Evolutionary conservation across 1,140 invertebrate species (phyloP).

Genomic region (Drosophila guanche): DNA sequence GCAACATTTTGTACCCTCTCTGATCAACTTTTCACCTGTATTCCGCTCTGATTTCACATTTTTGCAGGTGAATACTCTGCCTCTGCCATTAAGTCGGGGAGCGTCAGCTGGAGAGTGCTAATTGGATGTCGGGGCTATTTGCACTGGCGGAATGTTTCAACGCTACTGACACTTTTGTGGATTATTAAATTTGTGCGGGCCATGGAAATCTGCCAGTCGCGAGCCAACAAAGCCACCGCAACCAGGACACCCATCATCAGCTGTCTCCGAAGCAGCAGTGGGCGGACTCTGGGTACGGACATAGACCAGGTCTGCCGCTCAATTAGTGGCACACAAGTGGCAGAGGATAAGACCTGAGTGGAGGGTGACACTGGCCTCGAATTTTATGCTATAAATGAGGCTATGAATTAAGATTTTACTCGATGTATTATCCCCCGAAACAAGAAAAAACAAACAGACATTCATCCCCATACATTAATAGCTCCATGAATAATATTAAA

Average conservation of each 20-base stretch:
- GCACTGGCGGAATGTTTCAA: slow-evolving; percentile 68
- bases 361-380: slow-evolving; percentile 4
- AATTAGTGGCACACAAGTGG: slow-evolving; percentile 77
- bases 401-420: slow-evolving; percentile 38
- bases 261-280: slow-evolving; percentile 1
- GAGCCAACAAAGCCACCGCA: slow-evolving; percentile 24
- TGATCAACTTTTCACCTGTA: slow-evolving; percentile 21
- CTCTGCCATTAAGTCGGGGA: slow-evolving; percentile 79
- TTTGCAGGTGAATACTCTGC: slow-evolving; percentile 83
- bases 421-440: slow-evolving; percentile 7
- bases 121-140: slow-evolving; percentile 75
- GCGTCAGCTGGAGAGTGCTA: slow-evolving; percentile 71
- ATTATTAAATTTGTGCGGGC: slow-evolving; percentile 74
- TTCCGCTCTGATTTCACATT: slow-evolving; percentile 30
- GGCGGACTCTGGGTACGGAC: slow-evolving; percentile 19
- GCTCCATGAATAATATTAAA: background rate
- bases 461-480: slow-evolving; percentile 11
- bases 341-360: slow-evolving; percentile 73
- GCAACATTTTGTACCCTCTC: slow-evolving; percentile 2
- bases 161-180: slow-evolving; percentile 77
- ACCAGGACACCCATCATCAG: slow-evolving; percentile 8
- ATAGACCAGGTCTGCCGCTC: slow-evolving; percentile 49
- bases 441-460: slow-evolving; percentile 1
- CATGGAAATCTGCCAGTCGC: slow-evolving; percentile 52
- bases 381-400: slow-evolving; percentile 25